A percentile compares a stretch with the other conserved stretches of the same genome.
Evolutionary conservation across 2,888 invertebrate genomes (phyloP).

Genomic region (Lasioglossum pauxillum): DNA sequence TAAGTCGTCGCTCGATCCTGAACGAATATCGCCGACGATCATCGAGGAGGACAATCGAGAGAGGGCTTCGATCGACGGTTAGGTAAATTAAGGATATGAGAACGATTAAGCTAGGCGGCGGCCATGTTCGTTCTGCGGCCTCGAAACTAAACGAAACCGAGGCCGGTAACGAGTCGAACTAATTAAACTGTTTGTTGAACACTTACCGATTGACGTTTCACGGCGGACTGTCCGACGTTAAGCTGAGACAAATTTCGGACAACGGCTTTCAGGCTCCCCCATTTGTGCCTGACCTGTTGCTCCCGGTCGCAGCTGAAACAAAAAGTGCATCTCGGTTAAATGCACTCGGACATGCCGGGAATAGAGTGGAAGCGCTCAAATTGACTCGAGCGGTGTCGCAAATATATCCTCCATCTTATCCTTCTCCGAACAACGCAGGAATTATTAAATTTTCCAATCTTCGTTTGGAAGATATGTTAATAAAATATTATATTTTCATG

Average conservation of each 20-base stretch:
- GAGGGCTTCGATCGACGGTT: not conserved
- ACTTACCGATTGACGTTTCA: constrained; percentile 77
- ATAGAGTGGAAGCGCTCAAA: not conserved
- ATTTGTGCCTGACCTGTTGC: constrained; percentile 80
- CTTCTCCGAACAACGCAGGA: not conserved
- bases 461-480: not conserved
- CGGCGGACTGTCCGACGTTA: constrained; percentile 63
- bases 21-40: not conserved
- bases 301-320: constrained; percentile 72
- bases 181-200: constrained; percentile 32
- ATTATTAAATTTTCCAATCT: not conserved
- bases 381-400: no score
- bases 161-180: not conserved
- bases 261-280: constrained; percentile 77
- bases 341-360: constrained; percentile 17
- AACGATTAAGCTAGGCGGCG: not conserved
- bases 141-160: not conserved
- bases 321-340: constrained; percentile 58
- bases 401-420: not conserved
- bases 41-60: not conserved
- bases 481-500: not conserved
- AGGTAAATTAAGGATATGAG: not conserved
- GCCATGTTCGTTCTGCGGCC: not conserved
- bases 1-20: not conserved
- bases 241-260: constrained; percentile 77